phyloP scores from a whole-genome alignment of 2,113 vertebrate genomes.

The Herpetotheres cachinnans region DNA sequence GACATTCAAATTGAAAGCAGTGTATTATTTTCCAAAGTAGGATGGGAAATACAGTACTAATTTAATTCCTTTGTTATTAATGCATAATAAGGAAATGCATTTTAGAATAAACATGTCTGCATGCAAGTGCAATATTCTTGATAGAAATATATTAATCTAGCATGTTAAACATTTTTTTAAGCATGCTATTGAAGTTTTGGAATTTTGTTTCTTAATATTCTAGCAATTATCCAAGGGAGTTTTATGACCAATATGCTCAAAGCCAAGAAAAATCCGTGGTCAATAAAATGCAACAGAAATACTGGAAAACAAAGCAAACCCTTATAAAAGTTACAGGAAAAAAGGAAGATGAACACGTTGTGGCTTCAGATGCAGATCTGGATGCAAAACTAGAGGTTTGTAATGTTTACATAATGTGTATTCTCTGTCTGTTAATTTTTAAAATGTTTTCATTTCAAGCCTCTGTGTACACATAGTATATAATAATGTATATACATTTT shows the following conservation, averaged over 20 bases:
- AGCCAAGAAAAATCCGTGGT: constrained; percentile 92
- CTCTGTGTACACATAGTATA: not conserved
- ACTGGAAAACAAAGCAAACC: constrained; percentile 97
- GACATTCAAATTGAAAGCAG: not conserved
- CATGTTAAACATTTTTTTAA: not conserved
- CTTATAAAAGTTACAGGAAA: constrained; percentile 96
- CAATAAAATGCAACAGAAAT: constrained; percentile 96
- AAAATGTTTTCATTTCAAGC: not conserved
- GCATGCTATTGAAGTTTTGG: not conserved
- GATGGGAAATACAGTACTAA: not conserved
- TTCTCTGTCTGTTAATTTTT: not conserved
- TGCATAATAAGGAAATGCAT: not conserved
- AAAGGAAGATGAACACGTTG: constrained; percentile 94
- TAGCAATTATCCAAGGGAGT: constrained; percentile 84
- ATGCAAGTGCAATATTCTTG: not conserved
- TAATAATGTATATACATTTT: not conserved
- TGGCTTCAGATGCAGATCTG: constrained; percentile 93
- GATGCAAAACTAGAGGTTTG: constrained; percentile 96
- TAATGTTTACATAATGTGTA: not conserved
- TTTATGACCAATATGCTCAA: constrained; percentile 86
- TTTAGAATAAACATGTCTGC: not conserved
- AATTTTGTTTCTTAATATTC: constrained; percentile 23
- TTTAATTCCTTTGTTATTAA: not conserved
- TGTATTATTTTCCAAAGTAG: not conserved
- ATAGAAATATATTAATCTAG: not conserved